Percentiles rank a stretch among this genome's conserved stretches.
Conservation (phyloP, 2,888 invertebrate genomes). For the Spatulosminthurus flaviceps region DNA sequence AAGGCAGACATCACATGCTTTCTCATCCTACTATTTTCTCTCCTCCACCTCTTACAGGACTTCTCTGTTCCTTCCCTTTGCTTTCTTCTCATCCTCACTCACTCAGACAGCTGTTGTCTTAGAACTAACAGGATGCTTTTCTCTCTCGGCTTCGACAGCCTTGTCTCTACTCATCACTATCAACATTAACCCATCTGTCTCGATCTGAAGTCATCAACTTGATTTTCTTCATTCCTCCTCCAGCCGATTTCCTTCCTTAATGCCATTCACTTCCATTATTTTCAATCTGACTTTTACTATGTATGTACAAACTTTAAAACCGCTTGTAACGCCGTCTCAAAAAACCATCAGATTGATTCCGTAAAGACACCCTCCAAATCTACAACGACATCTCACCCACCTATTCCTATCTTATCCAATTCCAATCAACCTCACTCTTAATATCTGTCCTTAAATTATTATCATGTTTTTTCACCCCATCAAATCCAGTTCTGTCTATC, state of each 20-base stretch:
- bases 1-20: neutral
- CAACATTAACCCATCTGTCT: conserved; percentile 19
- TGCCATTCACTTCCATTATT: conserved; percentile 3
- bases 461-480: neutral
- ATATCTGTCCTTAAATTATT: neutral
- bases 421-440: neutral
- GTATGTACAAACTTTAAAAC: no score
- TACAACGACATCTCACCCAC: no score
- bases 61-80: neutral
- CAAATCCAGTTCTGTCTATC: no score
- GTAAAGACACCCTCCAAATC: no score
- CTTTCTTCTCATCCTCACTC: no score
- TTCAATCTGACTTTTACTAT: neutral
- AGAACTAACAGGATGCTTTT: neutral
- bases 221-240: neutral
- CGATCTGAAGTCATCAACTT: neutral
- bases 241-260: conserved; percentile 24
- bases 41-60: neutral
- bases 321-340: no score
- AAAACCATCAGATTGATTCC: no score
- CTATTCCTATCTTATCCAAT: neutral
- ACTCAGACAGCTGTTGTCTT: conserved; percentile 5
- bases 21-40: neutral
- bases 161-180: conserved; percentile 22
- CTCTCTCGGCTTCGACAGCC: neutral